Evolutionary conservation across 2,797 vertebrate genomes (phyloP), one percentile per base, ranked within the genome.

Genomic region (Spea hammondii): DNA sequence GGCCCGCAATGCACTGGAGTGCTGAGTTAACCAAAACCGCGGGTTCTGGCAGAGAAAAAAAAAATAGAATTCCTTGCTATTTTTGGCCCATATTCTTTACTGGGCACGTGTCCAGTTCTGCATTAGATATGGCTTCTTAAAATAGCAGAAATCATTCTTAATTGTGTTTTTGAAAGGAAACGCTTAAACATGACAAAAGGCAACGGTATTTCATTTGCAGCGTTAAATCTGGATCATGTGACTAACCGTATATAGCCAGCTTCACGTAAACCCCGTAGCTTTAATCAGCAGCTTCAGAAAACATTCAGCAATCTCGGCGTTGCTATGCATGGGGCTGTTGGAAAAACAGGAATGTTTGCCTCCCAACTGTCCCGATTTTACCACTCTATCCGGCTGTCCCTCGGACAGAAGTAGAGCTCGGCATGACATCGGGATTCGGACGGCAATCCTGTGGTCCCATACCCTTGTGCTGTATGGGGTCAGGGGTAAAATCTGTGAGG

Each of bases 121-220:
- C 66, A 75, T 75, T 70, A 45, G 66, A 80, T 75, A 54, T n/a
- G 60, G 44, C 79, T 48, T 49, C 73, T 60, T 50, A 75, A 75
- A 75, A 70, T 74, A 79, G 78, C 57, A 65, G 55, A 70, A 70
- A 70, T 76, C 78, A 65, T n/a, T 62, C 14, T 44, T 14, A 65
- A 60, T 75, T 66, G 59, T 70, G 44, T 47, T 66, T 51, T 70
- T 64, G 57, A 44, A 71, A 44, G 69, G 69, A 71, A 71, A 46
- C 69, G 14, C 8, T 64, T 47, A 7, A 65, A 13, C 10, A 49
- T 49, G 50, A 78, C 54, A 8, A 60, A 59, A 14, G 11, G 50
- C 49, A 32, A 72, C 59, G 11, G 60, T 44, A 65, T 78, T 57
- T 47, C 48, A 47, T 54, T 44, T n/a, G 13, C 69, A 45, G 6